These are phyloP conservation scores for Tipula helvola DNA, from an alignment of 2,888 invertebrate genomes.

Conservation along the genomic window DNA sequence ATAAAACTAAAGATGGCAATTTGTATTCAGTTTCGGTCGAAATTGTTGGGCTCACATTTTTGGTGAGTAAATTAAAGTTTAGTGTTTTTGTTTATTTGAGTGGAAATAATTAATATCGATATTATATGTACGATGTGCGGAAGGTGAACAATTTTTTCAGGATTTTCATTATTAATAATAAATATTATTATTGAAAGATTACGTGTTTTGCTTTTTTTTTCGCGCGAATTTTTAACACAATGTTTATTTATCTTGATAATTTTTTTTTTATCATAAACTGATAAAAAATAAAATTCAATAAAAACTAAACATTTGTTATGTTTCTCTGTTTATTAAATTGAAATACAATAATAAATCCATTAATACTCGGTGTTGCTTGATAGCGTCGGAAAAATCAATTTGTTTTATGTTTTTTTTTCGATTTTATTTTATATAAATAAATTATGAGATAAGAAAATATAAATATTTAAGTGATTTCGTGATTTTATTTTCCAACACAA, in stretches of 20 bases:
- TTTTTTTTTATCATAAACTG: neutral
- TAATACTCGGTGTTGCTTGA: neutral
- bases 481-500: too few species aligned
- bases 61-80: neutral
- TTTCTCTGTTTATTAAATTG: neutral
- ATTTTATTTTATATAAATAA: neutral
- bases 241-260: neutral
- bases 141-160: neutral
- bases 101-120: neutral
- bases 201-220: neutral
- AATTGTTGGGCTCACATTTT: neutral
- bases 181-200: neutral
- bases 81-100: neutral
- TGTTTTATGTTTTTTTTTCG: neutral
- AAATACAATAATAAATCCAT: neutral
- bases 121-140: neutral
- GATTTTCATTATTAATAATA: neutral
- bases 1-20: neutral
- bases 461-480: neutral
- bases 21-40: neutral
- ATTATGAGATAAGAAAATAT: neutral
- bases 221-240: neutral
- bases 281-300: neutral
- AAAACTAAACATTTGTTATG: neutral
- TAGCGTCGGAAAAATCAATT: neutral